These are phyloP conservation scores for Drosophila ustulata DNA, from an alignment of 2,888 invertebrate genomes.

Conservation along the genomic window DNA sequence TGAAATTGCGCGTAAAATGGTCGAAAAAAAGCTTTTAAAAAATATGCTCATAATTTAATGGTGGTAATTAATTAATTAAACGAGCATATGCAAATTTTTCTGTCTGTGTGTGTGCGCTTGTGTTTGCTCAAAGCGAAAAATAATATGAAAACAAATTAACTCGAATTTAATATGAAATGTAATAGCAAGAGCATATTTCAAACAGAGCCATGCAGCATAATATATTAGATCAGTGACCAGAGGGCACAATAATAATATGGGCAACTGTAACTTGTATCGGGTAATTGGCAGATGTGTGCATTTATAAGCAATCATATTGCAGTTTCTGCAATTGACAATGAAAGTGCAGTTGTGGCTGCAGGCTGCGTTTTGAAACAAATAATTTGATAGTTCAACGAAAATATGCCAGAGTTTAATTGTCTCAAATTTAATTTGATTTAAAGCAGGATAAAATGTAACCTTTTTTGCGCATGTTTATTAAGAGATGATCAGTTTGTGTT, in stretches of 20 bases:
- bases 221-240: slow-evolving; percentile 13
- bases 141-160: slow-evolving; percentile 63
- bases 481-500: not conserved
- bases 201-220: slow-evolving; percentile 12
- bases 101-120: not conserved
- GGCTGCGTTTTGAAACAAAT: not conserved
- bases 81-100: slow-evolving; percentile 50
- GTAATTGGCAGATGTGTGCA: not conserved
- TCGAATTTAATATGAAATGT: slow-evolving; percentile 53
- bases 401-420: not conserved
- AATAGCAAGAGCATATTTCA: slow-evolving; percentile 16
- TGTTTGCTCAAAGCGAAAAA: slow-evolving; percentile 12
- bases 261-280: not conserved
- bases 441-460: too few species aligned
- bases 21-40: slow-evolving; percentile 12
- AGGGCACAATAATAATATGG: not conserved
- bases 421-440: too few species aligned
- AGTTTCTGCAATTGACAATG: not conserved
- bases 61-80: slow-evolving; percentile 63
- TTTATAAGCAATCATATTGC: not conserved
- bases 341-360: not conserved
- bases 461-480: not conserved
- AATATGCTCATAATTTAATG: slow-evolving; percentile 44
- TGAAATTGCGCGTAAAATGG: slow-evolving; percentile 42
- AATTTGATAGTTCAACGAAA: not conserved